Base-by-base conservation (phyloP, 1,140 invertebrate genomes). In the Helicorthomorpha holstii region DNA sequence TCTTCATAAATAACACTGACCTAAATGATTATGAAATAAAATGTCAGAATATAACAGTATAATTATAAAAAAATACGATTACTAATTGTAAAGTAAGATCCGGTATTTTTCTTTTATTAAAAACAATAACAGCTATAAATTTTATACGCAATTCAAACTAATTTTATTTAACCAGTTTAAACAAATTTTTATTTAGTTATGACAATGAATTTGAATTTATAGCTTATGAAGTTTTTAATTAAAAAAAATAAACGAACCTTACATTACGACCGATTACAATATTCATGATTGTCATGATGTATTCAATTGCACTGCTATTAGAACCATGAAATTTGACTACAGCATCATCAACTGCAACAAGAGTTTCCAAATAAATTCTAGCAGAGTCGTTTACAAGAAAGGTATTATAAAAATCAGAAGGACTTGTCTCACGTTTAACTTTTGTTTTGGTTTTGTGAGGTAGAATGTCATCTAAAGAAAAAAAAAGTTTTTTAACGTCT, bases 201-300 rank as follows among this genome's bases (percentile, higher is more conserved):
- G 12, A 12, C 38, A 41, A 41, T 12, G 19, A 12, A 41, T 19
- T 12, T 12, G 19, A 41, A 41, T 12, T 12, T 41, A 41, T 12
- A 12, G 19, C 12, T 41, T 41, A 41, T 41, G 38, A 12, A 12
- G 19, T 12, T 41, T 41, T 41, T 41, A 12, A 41, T 19, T 41
- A 41, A 12, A 12, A 41, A 41, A 12, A 41, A 12, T 19, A 41
- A 41, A 41, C 38, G 19, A 12, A 12, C 38, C 38, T 41, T 41
- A 12, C 19, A 12, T 41, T 41, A 41, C 12, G 38, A 41, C 12
- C 38, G 61, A 74, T 79, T 72, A 83, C 82, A 55, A 84, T 84
- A 60, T 83, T 84, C 69, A 85, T 75, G 49, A 83, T 70, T 2
- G 80, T 78, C 51, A 85, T 67, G 55, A 84, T 73, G 62, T 84